Conservation (phyloP, 2,888 invertebrate genomes). For the Pocota personata region DNA sequence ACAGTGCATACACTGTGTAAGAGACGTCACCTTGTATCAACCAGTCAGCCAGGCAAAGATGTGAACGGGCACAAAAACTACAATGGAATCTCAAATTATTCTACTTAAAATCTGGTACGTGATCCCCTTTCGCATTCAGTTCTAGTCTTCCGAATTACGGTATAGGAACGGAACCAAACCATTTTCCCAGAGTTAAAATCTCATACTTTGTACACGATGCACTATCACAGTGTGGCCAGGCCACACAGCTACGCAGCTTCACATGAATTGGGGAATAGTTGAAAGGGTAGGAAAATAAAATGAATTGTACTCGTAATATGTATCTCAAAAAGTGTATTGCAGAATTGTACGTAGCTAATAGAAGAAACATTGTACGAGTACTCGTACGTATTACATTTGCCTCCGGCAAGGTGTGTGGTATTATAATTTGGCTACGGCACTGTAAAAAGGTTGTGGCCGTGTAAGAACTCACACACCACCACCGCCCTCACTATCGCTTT, state of each 20-base stretch:
- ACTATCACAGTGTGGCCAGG: conserved; percentile 27
- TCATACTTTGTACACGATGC: conserved; percentile 46
- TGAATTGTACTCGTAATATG: conserved; percentile 14
- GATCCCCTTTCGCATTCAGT: conserved; percentile 61
- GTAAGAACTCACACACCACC: background rate
- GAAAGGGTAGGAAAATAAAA: background rate
- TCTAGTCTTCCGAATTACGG: background rate
- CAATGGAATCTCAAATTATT: conserved; percentile 66
- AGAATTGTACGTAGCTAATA: background rate
- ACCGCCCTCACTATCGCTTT: background rate
- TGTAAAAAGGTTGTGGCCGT: conserved; percentile 11
- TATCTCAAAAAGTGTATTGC: conserved; percentile 34
- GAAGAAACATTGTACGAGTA: conserved; percentile 29
- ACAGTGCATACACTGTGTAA: background rate
- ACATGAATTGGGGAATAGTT: background rate
- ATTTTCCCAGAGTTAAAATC: conserved; percentile 54
- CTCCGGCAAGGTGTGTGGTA: conserved; percentile 53
- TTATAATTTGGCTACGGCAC: conserved; percentile 31
- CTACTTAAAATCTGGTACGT: conserved; percentile 69
- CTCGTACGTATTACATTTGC: conserved; percentile 46
- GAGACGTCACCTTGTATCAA: conserved; percentile 22
- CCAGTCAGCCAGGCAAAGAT: background rate
- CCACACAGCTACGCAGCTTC: conserved; percentile 6
- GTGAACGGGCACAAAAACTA: conserved; percentile 39
- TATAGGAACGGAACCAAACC: conserved; percentile 34